Evolutionary conservation across 2,113 vertebrate genomes (phyloP), one percentile per base, ranked within the genome.

Genomic region (Nestor notabilis): DNA sequence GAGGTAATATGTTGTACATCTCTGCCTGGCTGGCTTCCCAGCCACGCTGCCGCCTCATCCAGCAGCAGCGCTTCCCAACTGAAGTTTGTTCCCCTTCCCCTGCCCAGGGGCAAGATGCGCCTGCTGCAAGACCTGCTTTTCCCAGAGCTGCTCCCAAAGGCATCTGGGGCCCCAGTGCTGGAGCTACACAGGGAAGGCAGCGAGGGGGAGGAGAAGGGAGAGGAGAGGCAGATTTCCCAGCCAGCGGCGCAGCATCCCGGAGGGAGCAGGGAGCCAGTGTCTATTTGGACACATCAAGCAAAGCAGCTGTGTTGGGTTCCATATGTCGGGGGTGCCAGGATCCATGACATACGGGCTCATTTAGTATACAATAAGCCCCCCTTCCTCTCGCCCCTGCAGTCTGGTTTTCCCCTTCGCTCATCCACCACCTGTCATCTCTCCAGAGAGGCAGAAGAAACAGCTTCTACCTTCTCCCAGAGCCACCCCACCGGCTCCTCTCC

Each of bases 391-490:
- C 19, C 92, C 79, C 81, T 52, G 11, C 91, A 61, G 91, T 50
- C 93, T 78, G 87, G 46, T 82, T 69, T 47, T 43, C 69, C 93
- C 91, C 91, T 75, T 27, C 16, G 61, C 91, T 79, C 96, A 95
- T 95, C 89, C 83, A 86, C 97, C 97, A 97, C 93, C 97, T 97
- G 97, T 61, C 97, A 82, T 75, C 93, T 23, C 96, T 86, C 89
- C 10, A 7, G 95, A 96, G 96, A 91, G 68, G 60, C 47, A 6
- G 33, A 80, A 90, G 56, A 88, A 86, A 41, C 20, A 15, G 58
- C 65, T 92, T 71, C 95, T 61, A 68, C 93, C 87, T 80, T 58
- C 70, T 80, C 83, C 92, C 21, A 2, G 31, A 70, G 76, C 78
- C 50, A 4, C 60, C 28, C 13, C 56, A 21, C 24, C 9, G 7